Evolutionary conservation across 2,797 vertebrate genomes (phyloP), one percentile per base, ranked within the genome.

Genomic region (Hyperoplus immaculatus): DNA sequence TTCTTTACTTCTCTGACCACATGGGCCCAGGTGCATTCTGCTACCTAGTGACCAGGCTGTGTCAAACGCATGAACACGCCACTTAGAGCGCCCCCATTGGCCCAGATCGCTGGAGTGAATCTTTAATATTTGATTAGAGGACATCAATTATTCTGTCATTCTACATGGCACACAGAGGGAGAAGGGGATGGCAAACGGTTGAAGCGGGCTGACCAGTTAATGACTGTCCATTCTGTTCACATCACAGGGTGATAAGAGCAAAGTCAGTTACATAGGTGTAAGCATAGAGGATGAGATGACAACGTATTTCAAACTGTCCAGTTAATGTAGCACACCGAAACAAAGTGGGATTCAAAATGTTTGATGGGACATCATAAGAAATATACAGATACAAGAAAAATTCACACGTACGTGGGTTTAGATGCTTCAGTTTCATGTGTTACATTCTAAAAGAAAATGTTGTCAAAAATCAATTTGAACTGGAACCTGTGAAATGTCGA

Each of bases 71-170:
- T 59, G 45, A 80, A 59, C 58, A 7, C 62, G 55, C 82, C 84
- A 82, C 87, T 87, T 81, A 88, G 77, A 83, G 81, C 65, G 13
- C 69, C 66, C 29, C 82, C 77, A 41, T 53, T 59, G 87, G 83
- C 75, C 75, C 74, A 64, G 77, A 80, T 83, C 71, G 72, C 85
- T 65, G 76, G 82, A 95, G 92, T 92, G 87, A 94, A 92, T 84
- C 90, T 93, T 96, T 92, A 95, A 96, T 96, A 96, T 95, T 97
- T 97, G 89, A 96, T 96, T 88, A 93, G 90, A 89, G 82, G 72
- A 82, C 88, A 88, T 91, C 83, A 82, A 80, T 91, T 91, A 85
- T 88, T 91, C 85, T 81, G 78, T 78, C 72, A 78, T 84, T 81
- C 85, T 73, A 78, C 84, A 74, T 41, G 55, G 72, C 80, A 71